Evolutionary conservation across 2,888 invertebrate species (phyloP), one percentile per base, ranked within the genome.

Genomic region (Catocala nupta): DNA sequence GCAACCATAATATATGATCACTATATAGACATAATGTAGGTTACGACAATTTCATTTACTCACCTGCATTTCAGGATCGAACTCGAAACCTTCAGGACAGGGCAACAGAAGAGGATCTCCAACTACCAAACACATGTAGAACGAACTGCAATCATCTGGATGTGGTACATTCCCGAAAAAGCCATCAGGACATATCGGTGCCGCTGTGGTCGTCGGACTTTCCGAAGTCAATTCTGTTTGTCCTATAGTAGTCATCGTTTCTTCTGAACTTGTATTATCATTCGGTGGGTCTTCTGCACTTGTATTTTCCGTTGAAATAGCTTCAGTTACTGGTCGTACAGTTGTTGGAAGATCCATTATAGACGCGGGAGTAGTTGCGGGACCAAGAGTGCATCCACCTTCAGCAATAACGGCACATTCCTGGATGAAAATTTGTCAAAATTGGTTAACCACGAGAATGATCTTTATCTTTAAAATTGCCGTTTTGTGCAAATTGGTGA

Each of bases 61-160:
- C 13, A 75, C 75, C 55, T 5, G 54, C 3, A 13, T 16, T 9
- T 11, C 47, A 0, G 77, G 72, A 58, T 81, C 75, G 44, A 78
- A 88, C 51, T 88, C 86, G n/a, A 76, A 78, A 1, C 83, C 84
- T 4, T 67, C 64, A 6, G 71, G 75, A 48, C 88, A 87, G 25
- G 13, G 70, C 9, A 85, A 51, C 5, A 63, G 77, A 13, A 80
- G 72, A 0, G 81, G 63, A 1, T 57, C 50, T 0, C 83, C 86
- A 2, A 71, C 79, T 0, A 73, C 65, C 4, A 36, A 5, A 49
- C 88, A 88, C 68, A 82, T 67, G 61, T 71, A 75, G 57, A 70
- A 77, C 0, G 64, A 59, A 11, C 56, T 45, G 44, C 77, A 67
- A 2, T 42, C 11, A 0, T 63, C 54, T 4, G 69, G 67, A 39